Base-by-base conservation (phyloP, 2,797 vertebrate species). In the Tenualosa ilisha region DNA sequence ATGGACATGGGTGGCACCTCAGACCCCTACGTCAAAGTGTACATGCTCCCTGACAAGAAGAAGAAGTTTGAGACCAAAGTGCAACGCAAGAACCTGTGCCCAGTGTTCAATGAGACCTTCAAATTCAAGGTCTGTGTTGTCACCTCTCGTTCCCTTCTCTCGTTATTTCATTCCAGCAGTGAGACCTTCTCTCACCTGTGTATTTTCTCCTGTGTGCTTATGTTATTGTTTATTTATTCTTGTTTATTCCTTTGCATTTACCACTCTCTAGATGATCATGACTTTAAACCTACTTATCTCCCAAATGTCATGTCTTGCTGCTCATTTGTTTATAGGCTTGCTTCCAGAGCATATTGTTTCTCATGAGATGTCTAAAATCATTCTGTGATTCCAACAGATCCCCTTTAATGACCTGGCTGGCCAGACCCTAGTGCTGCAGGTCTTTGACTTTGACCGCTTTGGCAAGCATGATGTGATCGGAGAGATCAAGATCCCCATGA, bases 401-500 rank as follows among this genome's bases (percentile, higher is more conserved):
- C 95, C 97, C 2, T 98, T 97, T 26, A 95, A 87, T 40, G 97
- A 98, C 89, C 88, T 98, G 85, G 97, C 96, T 0, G 97, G 97
- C n/a, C 96, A 97, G 91, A 96, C 95, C 26, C 92, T 98, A 85
- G 96, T 97, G 85, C 92, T 98, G 90, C 95, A 97, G 2, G 97
- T 97, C 56, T 98, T 96, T 81, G 97, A 98, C 91, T 98, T 98
- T 87, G 97, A 98, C 86, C 96, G 97, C 37, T 98, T 98, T 83
- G 97, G 97, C 43, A 97, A 97, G 88, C 97, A 98, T 0, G 97
- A 98, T 6, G 92, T 95, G 85, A 98, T 98, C 0, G 97, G 97
- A 0, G 95, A 98, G 89, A 95, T 97, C 85, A 96, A 96, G 85
- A 95, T 98, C 59, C 87, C 96, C 53, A 98, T 98, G 97, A 97